A percentile compares a stretch with the other conserved stretches of the same genome.
Conservation (phyloP, 2,888 invertebrate species). For the Glaucopsyche alexis region DNA sequence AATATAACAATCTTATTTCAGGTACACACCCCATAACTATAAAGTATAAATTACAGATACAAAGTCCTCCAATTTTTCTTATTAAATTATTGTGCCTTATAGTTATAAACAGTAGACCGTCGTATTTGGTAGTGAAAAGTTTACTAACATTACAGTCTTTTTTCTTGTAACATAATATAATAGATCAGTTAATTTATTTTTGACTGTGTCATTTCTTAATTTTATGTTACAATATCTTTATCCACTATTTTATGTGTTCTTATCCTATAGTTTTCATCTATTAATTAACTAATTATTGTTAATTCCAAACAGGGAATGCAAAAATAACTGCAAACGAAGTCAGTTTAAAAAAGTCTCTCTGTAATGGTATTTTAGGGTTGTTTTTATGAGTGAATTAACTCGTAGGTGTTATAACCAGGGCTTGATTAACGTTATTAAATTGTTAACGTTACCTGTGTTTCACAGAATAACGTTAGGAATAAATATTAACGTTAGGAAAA, state of each 20-base stretch:
- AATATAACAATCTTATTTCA: conserved; percentile 19
- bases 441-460: no score
- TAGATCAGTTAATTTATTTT: neutral
- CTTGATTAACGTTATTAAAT: no score
- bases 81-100: neutral
- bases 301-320: neutral
- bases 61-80: neutral
- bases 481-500: no score
- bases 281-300: neutral
- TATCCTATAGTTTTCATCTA: neutral
- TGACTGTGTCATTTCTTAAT: neutral
- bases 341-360: neutral
- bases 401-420: no score
- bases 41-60: neutral
- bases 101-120: neutral
- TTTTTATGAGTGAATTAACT: no score
- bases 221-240: neutral
- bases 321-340: neutral
- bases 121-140: neutral
- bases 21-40: conserved; percentile 19
- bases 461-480: no score
- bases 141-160: neutral
- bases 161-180: neutral
- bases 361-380: neutral
- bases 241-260: neutral